Evolutionary conservation across 1,140 invertebrate species (phyloP).

Genomic region (Formica exsecta): DNA sequence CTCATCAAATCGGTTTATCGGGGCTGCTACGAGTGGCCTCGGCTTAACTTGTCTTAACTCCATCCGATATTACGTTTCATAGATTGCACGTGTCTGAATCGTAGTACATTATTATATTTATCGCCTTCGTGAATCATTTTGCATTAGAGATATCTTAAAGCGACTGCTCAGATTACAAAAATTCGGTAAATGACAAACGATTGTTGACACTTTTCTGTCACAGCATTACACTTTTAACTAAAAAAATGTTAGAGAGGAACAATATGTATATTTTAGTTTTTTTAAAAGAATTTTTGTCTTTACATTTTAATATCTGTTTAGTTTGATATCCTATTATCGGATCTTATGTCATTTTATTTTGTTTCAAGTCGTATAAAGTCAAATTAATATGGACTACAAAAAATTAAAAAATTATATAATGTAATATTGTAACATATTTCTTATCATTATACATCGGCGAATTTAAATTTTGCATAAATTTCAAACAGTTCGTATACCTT

Average conservation of each 20-base stretch:
- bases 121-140: not conserved
- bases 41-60: not conserved
- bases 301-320: too few relatives aligned
- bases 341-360: too few relatives aligned
- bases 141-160: not conserved
- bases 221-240: not conserved
- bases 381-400: too few relatives aligned
- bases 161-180: not conserved
- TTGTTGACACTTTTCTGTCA: not conserved
- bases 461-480: too few relatives aligned
- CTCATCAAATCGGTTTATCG: slow-evolving; percentile 15
- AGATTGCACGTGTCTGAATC: not conserved
- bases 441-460: too few relatives aligned
- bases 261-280: not conserved
- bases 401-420: too few relatives aligned
- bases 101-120: not conserved
- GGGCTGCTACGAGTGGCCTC: not conserved
- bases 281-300: too few relatives aligned
- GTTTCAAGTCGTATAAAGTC: too few relatives aligned
- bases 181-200: not conserved
- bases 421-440: too few relatives aligned
- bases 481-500: too few relatives aligned
- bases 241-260: not conserved
- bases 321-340: too few relatives aligned
- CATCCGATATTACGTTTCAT: slow-evolving; percentile 15